Percentiles rank a stretch among this genome's conserved stretches.
Evolutionary conservation across 1,140 invertebrate species (phyloP).

Genomic region (Drosophila littoralis): DNA sequence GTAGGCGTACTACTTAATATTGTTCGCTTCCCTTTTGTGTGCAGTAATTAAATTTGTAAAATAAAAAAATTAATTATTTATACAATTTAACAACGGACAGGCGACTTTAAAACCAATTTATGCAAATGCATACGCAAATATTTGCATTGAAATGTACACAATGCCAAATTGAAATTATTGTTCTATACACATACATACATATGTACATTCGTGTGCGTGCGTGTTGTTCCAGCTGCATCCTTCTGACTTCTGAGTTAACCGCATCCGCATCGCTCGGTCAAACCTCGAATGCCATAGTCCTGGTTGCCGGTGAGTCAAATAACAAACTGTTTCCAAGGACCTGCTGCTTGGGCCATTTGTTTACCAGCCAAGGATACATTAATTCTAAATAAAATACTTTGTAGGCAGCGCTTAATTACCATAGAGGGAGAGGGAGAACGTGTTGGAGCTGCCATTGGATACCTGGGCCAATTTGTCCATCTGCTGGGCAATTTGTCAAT

Average conservation of each 20-base stretch:
- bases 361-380: constrained; percentile 26
- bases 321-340: constrained; percentile 19
- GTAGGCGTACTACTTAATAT: neutral
- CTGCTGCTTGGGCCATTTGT: constrained; percentile 25
- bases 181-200: constrained; percentile 5
- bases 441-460: constrained; percentile 18
- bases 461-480: constrained; percentile 40
- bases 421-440: neutral
- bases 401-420: constrained; percentile 32
- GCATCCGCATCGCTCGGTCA: constrained; percentile 14
- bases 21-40: neutral
- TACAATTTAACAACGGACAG: constrained; percentile 41
- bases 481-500: constrained; percentile 65
- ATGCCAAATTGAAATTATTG: constrained; percentile 68
- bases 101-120: constrained; percentile 69
- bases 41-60: constrained; percentile 72
- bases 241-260: constrained; percentile 20
- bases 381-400: constrained; percentile 31
- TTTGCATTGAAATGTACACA: constrained; percentile 71
- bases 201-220: constrained; percentile 1
- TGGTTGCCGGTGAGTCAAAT: constrained; percentile 9
- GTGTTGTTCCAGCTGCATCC: neutral
- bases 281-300: constrained; percentile 4
- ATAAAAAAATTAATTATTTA: constrained; percentile 67
- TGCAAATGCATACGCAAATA: constrained; percentile 68